A percentile compares a stretch with the other conserved stretches of the same genome.
Evolutionary conservation across 2,797 vertebrate species (phyloP).

Genomic region (Meriones psammophilus): DNA sequence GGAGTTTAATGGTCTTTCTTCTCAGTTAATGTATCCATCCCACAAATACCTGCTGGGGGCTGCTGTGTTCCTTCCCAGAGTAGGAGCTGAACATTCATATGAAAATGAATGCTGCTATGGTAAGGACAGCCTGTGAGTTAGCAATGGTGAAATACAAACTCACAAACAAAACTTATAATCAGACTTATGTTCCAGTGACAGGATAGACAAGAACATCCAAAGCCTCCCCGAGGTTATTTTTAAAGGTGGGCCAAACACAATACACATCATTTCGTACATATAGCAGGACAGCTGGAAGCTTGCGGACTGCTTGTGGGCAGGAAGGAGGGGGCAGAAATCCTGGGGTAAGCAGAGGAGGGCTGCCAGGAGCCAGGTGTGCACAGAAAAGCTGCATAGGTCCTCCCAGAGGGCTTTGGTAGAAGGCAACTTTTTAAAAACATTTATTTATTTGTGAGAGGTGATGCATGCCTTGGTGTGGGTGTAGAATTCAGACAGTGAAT

Average conservation of each 20-base stretch:
- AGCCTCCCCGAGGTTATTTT: neutral
- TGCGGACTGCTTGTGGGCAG: too few species aligned
- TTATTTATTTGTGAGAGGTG: neutral
- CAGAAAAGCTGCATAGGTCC: accelerated
- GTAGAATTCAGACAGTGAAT: neutral
- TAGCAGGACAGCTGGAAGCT: neutral
- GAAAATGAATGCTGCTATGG: neutral
- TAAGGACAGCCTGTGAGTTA: too few species aligned
- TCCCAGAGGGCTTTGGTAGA: too few species aligned
- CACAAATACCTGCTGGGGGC: neutral
- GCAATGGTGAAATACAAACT: neutral
- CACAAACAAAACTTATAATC: neutral
- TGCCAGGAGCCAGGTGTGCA: neutral
- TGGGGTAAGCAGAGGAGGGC: neutral
- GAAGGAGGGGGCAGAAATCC: neutral
- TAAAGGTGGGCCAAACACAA: neutral
- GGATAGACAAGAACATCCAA: neutral
- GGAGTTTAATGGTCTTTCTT: neutral
- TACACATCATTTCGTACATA: too few species aligned
- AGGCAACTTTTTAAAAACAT: neutral
- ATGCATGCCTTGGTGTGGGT: neutral
- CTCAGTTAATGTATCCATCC: neutral
- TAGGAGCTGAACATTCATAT: neutral
- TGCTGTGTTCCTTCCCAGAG: neutral
- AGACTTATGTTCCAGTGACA: neutral